A percentile compares a stretch with the other conserved stretches of the same genome.
phyloP scores from a whole-genome alignment of 1,140 invertebrate genomes.

The Pachypeltis micranthus region DNA sequence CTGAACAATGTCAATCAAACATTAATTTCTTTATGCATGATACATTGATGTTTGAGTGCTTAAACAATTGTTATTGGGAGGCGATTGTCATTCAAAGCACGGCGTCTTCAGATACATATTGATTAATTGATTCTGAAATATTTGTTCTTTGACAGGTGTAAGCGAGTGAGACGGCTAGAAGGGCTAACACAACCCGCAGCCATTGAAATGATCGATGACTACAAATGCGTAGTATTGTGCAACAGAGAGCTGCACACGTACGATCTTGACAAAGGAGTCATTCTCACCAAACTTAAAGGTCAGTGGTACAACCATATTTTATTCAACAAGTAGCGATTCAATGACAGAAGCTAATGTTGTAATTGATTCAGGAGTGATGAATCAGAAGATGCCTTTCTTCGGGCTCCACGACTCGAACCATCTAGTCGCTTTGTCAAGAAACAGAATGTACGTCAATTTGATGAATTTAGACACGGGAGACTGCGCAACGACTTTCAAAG shows the following conservation, averaged over 20 bases:
- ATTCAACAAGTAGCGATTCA: neutral
- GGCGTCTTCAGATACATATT: too few species aligned
- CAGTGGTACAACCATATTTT: slow-evolving; percentile 4
- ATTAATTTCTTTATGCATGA: too few species aligned
- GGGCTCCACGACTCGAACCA: slow-evolving; percentile 66
- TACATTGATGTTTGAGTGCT: too few species aligned
- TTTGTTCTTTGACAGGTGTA: slow-evolving; percentile 38
- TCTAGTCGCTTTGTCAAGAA: slow-evolving; percentile 67
- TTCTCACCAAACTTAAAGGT: slow-evolving; percentile 58
- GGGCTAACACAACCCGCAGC: slow-evolving; percentile 56
- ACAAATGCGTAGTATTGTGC: slow-evolving; percentile 64
- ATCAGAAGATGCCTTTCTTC: slow-evolving; percentile 83
- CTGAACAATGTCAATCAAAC: too few species aligned
- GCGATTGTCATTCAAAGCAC: too few species aligned
- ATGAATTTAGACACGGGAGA: slow-evolving; percentile 72
- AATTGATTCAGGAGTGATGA: slow-evolving; percentile 55
- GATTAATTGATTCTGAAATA: too few species aligned
- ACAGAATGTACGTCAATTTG: slow-evolving; percentile 82
- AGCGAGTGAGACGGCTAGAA: slow-evolving; percentile 49
- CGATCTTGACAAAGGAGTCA: slow-evolving; percentile 59
- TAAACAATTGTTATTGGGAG: too few species aligned
- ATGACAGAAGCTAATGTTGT: neutral
- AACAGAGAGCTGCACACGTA: slow-evolving; percentile 65
- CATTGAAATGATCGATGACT: slow-evolving; percentile 55
- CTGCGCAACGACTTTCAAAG: slow-evolving; percentile 77